Percentiles rank a stretch among this genome's conserved stretches.
These are phyloP conservation scores for Cryptocheilus praepositus DNA, from an alignment of 2,888 invertebrate species.

Conservation along the genomic window DNA sequence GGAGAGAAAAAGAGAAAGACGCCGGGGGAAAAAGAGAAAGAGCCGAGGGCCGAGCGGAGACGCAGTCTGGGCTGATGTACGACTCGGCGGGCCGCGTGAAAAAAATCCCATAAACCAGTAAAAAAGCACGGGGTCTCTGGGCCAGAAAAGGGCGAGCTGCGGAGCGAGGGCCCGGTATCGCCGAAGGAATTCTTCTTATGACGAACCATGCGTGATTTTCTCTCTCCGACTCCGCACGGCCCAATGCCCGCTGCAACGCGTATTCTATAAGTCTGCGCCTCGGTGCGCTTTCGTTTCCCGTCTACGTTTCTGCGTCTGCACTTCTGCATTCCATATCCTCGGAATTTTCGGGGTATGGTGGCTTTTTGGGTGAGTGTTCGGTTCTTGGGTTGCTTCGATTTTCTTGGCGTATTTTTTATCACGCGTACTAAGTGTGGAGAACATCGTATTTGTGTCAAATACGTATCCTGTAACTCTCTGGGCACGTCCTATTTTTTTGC, in stretches of 20 bases:
- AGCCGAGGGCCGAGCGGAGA: slow-evolving; percentile 37
- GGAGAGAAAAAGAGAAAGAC: slow-evolving; percentile 17
- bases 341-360: too few relatives aligned
- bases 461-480: too few relatives aligned
- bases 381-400: too few relatives aligned
- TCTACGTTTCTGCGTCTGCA: slow-evolving; percentile 12
- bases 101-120: slow-evolving; percentile 75
- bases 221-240: slow-evolving; percentile 51
- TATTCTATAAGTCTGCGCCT: slow-evolving; percentile 40
- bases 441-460: too few relatives aligned
- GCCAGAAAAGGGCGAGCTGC: slow-evolving; percentile 45
- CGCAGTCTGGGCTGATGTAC: slow-evolving; percentile 70
- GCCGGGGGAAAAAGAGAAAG: too few relatives aligned
- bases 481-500: too few relatives aligned
- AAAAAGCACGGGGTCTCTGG: slow-evolving; percentile 70
- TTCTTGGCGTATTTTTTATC: too few relatives aligned
- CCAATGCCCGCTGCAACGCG: slow-evolving; percentile 41
- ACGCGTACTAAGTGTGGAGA: too few relatives aligned
- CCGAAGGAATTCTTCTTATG: slow-evolving; percentile 73
- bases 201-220: slow-evolving; percentile 73
- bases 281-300: too few relatives aligned
- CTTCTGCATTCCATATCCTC: too few relatives aligned
- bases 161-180: slow-evolving; percentile 59
- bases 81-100: slow-evolving; percentile 72
- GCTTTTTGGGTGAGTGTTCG: too few relatives aligned